These are phyloP conservation scores for Oasisia sp. DNA, from an alignment of 2,888 invertebrate genomes.

Conservation along the genomic window DNA sequence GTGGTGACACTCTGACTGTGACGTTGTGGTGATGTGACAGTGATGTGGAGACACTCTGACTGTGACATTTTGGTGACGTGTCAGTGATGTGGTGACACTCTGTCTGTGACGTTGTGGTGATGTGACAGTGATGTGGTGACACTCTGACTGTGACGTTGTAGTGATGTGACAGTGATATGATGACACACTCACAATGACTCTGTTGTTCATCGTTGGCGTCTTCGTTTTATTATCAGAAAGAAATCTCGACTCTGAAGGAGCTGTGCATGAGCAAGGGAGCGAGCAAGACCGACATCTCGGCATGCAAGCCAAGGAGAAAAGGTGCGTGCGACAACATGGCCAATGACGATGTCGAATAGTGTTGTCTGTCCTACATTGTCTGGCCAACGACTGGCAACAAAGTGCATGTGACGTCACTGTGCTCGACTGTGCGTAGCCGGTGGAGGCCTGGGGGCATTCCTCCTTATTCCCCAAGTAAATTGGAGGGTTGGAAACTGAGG, in stretches of 20 bases:
- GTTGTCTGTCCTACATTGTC: neutral
- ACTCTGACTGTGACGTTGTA: too few species aligned
- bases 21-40: too few species aligned
- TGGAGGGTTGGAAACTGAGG: too few species aligned
- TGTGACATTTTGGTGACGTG: too few species aligned
- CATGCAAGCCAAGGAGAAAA: conserved; percentile 42
- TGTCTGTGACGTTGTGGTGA: too few species aligned
- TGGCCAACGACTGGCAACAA: neutral
- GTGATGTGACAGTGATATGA: too few species aligned
- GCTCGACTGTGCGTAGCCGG: neutral
- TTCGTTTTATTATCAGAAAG: conserved; percentile 36
- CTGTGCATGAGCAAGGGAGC: conserved; percentile 39
- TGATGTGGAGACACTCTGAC: too few species aligned
- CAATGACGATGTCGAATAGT: neutral
- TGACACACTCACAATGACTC: neutral
- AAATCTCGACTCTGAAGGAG: conserved; percentile 39
- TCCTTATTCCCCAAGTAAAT: too few species aligned
- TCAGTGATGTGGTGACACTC: too few species aligned
- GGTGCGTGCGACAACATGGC: conserved; percentile 34
- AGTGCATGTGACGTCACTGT: neutral
- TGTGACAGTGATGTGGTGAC: too few species aligned
- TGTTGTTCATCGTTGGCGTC: neutral
- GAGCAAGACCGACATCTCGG: conserved; percentile 37
- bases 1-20: too few species aligned
- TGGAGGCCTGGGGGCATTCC: too few species aligned